A percentile compares a stretch with the other conserved stretches of the same genome.
Evolutionary conservation across 2,888 invertebrate species (phyloP).

Genomic region (Hyalella azteca): DNA sequence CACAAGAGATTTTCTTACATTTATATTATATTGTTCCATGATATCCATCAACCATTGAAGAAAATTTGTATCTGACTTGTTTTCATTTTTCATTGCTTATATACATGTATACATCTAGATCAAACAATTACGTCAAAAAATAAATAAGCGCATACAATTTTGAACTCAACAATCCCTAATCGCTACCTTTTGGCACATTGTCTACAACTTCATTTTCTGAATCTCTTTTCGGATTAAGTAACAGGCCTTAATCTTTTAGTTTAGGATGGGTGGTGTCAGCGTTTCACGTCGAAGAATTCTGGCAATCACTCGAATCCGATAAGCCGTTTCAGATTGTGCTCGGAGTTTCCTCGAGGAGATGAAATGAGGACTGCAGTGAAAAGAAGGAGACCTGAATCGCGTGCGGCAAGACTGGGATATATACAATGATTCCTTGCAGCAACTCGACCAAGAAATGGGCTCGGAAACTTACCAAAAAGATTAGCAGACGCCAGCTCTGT

Average conservation of each 20-base stretch:
- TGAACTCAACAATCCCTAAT: no score
- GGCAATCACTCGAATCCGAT: constrained; percentile 36
- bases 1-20: no score
- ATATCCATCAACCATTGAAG: no score
- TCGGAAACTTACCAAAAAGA: constrained; percentile 32
- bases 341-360: constrained; percentile 31
- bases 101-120: no score
- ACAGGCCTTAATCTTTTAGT: background rate
- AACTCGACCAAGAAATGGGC: constrained; percentile 27
- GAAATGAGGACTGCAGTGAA: constrained; percentile 33
- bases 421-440: constrained; percentile 8
- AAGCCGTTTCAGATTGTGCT: constrained; percentile 37
- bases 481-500: constrained; percentile 19
- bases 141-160: no score
- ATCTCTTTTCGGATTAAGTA: background rate
- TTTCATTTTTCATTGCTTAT: no score
- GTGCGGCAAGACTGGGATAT: constrained; percentile 32
- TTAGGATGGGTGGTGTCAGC: constrained; percentile 23
- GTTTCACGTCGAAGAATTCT: constrained; percentile 36
- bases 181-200: no score
- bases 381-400: constrained; percentile 22
- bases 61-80: no score
- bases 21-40: no score
- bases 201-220: no score
- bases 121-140: no score